A percentile compares a stretch with the other conserved stretches of the same genome.
These are phyloP conservation scores for Pilophorus perplexus DNA, from an alignment of 2,888 invertebrate species.

Conservation along the genomic window DNA sequence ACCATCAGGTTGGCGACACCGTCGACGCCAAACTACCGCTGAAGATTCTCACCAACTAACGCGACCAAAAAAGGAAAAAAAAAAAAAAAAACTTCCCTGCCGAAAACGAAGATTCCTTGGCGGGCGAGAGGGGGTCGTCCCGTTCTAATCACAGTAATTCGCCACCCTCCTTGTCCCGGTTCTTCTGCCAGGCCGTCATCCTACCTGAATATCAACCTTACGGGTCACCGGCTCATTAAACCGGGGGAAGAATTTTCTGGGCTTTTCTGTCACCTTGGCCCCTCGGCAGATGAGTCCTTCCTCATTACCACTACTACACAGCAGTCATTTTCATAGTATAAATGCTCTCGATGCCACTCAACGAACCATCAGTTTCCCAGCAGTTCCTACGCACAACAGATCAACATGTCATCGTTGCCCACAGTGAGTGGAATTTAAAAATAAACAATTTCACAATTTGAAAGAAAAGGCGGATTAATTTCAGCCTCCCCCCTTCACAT, in stretches of 20 bases:
- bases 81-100: too few species aligned
- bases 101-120: too few species aligned
- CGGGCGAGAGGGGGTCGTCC: too few species aligned
- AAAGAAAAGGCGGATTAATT: too few species aligned
- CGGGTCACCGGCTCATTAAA: constrained; percentile 29
- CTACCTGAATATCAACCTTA: constrained; percentile 13
- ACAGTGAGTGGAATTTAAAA: not conserved
- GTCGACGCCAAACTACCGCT: too few species aligned
- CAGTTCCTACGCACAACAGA: constrained; percentile 3
- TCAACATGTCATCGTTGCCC: constrained; percentile 26
- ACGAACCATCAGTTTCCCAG: constrained; percentile 7
- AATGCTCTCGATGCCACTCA: constrained; percentile 10
- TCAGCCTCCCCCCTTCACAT: too few species aligned
- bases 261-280: constrained; percentile 22
- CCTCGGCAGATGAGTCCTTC: constrained; percentile 27
- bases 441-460: not conserved
- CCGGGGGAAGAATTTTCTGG: not conserved
- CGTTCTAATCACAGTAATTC: constrained; percentile 32
- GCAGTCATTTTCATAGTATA: constrained; percentile 33
- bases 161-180: constrained; percentile 23
- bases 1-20: too few species aligned
- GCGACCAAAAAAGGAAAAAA: too few species aligned
- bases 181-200: constrained; percentile 7
- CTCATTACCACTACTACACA: constrained; percentile 21
- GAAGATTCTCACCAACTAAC: too few species aligned